Percentiles rank a stretch among this genome's conserved stretches.
Evolutionary conservation across 2,797 vertebrate species (phyloP).

Genomic region (Sebastes baramenuke): DNA sequence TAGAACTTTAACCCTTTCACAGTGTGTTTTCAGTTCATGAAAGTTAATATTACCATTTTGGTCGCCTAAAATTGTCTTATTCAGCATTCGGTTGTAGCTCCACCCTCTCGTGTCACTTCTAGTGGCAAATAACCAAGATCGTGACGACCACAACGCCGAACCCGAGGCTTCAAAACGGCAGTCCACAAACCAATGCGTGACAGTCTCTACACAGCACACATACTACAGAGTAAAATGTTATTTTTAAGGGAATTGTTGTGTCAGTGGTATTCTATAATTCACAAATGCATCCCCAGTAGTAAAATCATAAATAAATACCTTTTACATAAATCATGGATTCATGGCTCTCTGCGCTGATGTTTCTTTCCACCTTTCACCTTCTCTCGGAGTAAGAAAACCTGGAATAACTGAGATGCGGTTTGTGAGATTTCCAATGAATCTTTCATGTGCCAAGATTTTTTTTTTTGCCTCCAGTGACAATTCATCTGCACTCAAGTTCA

Average conservation of each 20-base stretch:
- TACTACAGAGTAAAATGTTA: not conserved
- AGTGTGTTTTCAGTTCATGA: too few species aligned
- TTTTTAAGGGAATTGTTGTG: not conserved
- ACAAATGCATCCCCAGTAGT: slow-evolving; percentile 37
- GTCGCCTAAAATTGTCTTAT: too few species aligned
- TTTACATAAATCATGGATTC: slow-evolving; percentile 1
- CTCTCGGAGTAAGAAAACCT: slow-evolving; percentile 40
- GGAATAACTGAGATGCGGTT: slow-evolving; percentile 41
- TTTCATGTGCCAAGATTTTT: slow-evolving; percentile 59
- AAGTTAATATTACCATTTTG: too few species aligned
- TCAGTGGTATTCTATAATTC: slow-evolving; percentile 24
- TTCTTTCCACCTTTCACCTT: slow-evolving; percentile 31
- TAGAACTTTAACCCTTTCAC: too few species aligned
- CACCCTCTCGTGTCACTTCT: too few species aligned
- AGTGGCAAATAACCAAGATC: too few species aligned
- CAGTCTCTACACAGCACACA: not conserved
- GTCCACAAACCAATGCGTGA: too few species aligned
- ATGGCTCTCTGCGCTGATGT: slow-evolving; percentile 1
- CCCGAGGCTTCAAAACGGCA: too few species aligned
- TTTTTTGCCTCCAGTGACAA: slow-evolving; percentile 34
- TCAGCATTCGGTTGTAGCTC: too few species aligned
- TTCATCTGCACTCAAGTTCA: slow-evolving; percentile 60
- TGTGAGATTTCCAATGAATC: slow-evolving; percentile 56
- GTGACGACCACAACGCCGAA: too few species aligned
- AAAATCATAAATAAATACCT: slow-evolving; percentile 57